phyloP scores from a whole-genome alignment of 2,113 vertebrate genomes.

The Opisthocomus hoazin region DNA sequence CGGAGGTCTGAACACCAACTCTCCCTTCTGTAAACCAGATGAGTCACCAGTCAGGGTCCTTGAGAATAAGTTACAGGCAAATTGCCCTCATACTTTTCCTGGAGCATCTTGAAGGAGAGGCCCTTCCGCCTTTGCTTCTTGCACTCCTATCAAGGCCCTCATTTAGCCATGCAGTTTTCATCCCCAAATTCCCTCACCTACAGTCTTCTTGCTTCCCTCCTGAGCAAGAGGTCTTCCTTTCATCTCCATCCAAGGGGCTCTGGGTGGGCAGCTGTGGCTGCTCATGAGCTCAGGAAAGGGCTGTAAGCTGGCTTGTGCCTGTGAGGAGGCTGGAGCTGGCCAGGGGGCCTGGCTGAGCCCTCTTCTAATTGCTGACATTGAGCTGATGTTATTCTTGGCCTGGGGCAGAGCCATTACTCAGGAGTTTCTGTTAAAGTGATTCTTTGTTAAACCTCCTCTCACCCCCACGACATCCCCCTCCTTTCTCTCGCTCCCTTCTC shows the following conservation, averaged over 20 bases:
- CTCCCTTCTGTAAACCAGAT: background rate
- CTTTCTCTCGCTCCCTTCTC: slow-evolving; percentile 52
- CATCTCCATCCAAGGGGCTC: slow-evolving; percentile 29
- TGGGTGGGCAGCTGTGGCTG: slow-evolving; percentile 22
- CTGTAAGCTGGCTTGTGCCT: slow-evolving; percentile 45
- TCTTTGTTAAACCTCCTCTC: slow-evolving; percentile 77
- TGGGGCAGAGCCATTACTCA: slow-evolving; percentile 72
- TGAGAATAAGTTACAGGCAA: background rate
- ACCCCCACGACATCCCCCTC: slow-evolving; percentile 27
- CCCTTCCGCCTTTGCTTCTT: background rate
- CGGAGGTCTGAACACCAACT: background rate
- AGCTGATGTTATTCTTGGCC: slow-evolving; percentile 87
- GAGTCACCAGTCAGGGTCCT: background rate
- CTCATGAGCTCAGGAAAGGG: slow-evolving; percentile 53
- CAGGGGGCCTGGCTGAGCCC: slow-evolving; percentile 57
- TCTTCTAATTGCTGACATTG: slow-evolving; percentile 81
- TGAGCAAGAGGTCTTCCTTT: slow-evolving; percentile 35
- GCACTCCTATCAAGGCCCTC: background rate
- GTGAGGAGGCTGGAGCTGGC: slow-evolving; percentile 44
- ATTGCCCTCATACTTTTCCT: background rate
- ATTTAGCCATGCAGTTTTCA: background rate
- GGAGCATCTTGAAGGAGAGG: background rate
- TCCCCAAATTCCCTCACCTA: background rate
- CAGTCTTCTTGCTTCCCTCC: background rate
- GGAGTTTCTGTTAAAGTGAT: slow-evolving; percentile 83